phyloP scores from a whole-genome alignment of 2,888 invertebrate species.

The Caenorhabditis auriculariae region DNA sequence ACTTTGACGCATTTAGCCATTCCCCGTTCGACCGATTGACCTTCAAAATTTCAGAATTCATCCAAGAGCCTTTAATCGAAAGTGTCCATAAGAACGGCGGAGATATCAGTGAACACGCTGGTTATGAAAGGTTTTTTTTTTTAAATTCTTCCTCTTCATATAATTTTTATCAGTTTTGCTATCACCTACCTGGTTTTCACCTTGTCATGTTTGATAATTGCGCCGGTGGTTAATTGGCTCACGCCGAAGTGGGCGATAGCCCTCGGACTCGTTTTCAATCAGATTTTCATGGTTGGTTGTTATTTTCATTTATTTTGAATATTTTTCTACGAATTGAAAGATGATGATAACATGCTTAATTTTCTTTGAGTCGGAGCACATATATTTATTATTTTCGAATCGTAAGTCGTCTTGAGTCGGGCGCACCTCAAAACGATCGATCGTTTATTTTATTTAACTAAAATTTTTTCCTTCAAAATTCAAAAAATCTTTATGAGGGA shows the following conservation, averaged over 20 bases:
- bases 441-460: too few relatives aligned
- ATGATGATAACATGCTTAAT: too few relatives aligned
- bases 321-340: too few relatives aligned
- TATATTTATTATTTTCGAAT: too few relatives aligned
- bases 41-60: constrained; percentile 12
- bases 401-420: too few relatives aligned
- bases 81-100: constrained; percentile 5
- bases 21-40: background rate
- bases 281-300: constrained; percentile 16
- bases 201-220: constrained; percentile 16
- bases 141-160: background rate
- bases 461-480: too few relatives aligned
- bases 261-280: constrained; percentile 11
- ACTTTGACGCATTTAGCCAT: too few relatives aligned
- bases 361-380: too few relatives aligned
- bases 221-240: constrained; percentile 17
- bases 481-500: too few relatives aligned
- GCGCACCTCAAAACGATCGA: too few relatives aligned
- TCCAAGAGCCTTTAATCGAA: constrained; percentile 25
- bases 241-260: constrained; percentile 28
- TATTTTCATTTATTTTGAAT: too few relatives aligned
- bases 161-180: constrained; percentile 17
- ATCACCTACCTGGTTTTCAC: constrained; percentile 29
- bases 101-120: constrained; percentile 19
- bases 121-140: constrained; percentile 17